Conservation (phyloP, 2,888 invertebrate genomes). For the Harpalus rubripes region DNA sequence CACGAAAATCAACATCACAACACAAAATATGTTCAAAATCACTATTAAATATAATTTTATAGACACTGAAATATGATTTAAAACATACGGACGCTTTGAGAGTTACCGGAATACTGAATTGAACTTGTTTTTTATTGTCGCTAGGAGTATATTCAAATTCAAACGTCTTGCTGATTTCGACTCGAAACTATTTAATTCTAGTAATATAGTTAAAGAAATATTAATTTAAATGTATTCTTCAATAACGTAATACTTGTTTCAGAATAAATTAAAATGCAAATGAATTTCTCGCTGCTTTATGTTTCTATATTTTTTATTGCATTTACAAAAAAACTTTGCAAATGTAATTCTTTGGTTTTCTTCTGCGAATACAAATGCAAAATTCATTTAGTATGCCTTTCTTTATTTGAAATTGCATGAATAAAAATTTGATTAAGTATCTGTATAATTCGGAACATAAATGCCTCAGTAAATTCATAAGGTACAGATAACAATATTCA, state of each 20-base stretch:
- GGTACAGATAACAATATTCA: conserved; percentile 36
- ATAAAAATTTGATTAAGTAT: conserved; percentile 38
- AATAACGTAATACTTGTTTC: background rate
- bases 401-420: conserved; percentile 39
- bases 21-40: no score
- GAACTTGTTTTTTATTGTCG: background rate
- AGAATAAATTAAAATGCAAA: conserved; percentile 4
- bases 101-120: no score
- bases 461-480: conserved; percentile 6
- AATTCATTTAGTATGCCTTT: conserved; percentile 8
- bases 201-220: background rate
- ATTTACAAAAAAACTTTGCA: conserved; percentile 4
- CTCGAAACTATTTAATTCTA: background rate
- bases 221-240: conserved; percentile 3
- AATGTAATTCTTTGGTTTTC: conserved; percentile 23
- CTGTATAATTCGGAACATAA: conserved; percentile 5
- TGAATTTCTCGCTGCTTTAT: background rate
- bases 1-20: no score
- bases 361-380: conserved; percentile 6
- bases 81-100: no score
- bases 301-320: background rate
- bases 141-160: background rate
- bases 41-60: no score
- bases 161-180: background rate
- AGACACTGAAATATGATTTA: no score